A percentile compares a stretch with the other conserved stretches of the same genome.
These are phyloP conservation scores for Eremobia ochroleuca DNA, from an alignment of 2,888 invertebrate genomes.

Conservation along the genomic window DNA sequence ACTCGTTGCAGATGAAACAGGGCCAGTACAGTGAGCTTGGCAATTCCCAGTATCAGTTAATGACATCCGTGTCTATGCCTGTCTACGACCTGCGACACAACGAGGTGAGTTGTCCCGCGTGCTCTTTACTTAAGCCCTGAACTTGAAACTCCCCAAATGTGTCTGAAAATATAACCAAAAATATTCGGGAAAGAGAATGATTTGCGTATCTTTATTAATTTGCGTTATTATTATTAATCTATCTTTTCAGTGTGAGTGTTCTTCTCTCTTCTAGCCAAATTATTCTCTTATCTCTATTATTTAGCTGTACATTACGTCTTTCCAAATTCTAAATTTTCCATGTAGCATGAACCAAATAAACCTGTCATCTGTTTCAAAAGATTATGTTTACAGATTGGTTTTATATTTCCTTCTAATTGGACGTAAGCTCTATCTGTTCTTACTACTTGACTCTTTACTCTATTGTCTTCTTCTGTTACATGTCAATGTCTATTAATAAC, in stretches of 20 bases:
- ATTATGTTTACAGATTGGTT: constrained; percentile 87
- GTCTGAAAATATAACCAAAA: constrained; percentile 50
- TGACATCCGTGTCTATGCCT: constrained; percentile 98
- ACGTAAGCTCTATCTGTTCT: constrained; percentile 85
- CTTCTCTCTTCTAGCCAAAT: constrained; percentile 67
- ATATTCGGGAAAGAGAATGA: constrained; percentile 64
- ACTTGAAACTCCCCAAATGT: constrained; percentile 65
- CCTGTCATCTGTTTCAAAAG: constrained; percentile 77
- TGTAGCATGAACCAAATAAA: constrained; percentile 81
- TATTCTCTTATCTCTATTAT: constrained; percentile 71
- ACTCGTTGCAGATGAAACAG: constrained; percentile 89
- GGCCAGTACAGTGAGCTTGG: constrained; percentile 92
- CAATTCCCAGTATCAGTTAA: constrained; percentile 93
- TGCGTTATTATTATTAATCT: constrained; percentile 44
- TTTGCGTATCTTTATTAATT: constrained; percentile 46
- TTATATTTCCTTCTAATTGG: constrained; percentile 84
- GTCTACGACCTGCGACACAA: constrained; percentile 97
- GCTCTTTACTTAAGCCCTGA: constrained; percentile 51
- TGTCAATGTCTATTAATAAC: constrained; percentile 87
- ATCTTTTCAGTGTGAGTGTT: constrained; percentile 44
- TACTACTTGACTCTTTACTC: constrained; percentile 70
- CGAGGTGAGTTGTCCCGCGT: constrained; percentile 92
- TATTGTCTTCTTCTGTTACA: constrained; percentile 75
- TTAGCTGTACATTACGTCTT: constrained; percentile 70
- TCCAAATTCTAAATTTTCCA: constrained; percentile 80